A percentile compares a stretch with the other conserved stretches of the same genome.
Conservation (phyloP, 2,888 invertebrate genomes). For the Orchesellides sinensis region DNA sequence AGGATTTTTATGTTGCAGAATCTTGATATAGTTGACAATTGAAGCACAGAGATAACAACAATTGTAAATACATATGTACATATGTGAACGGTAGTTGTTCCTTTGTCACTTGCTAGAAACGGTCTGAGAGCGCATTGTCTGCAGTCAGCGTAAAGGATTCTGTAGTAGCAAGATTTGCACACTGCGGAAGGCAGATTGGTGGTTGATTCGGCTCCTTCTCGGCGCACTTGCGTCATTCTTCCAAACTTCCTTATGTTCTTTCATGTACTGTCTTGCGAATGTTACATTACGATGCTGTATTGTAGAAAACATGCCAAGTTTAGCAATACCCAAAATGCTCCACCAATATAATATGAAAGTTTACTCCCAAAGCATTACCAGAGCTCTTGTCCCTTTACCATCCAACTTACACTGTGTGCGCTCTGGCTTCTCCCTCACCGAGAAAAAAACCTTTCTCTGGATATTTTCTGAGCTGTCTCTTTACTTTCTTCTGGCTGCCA, state of each 20-base stretch:
- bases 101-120: slow-evolving; percentile 60
- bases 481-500: slow-evolving; percentile 6
- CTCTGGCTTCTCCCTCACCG: slow-evolving; percentile 27
- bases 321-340: slow-evolving; percentile 34
- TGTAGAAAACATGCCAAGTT: slow-evolving; percentile 5
- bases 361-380: slow-evolving; percentile 23
- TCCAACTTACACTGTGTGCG: no score
- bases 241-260: slow-evolving; percentile 65
- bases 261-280: slow-evolving; percentile 18
- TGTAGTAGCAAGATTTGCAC: slow-evolving; percentile 67
- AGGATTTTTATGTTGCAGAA: slow-evolving; percentile 5
- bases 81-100: slow-evolving; percentile 51
- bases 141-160: slow-evolving; percentile 69
- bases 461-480: neutral
- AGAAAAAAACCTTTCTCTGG: slow-evolving; percentile 39
- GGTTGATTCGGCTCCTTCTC: slow-evolving; percentile 59
- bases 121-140: slow-evolving; percentile 72
- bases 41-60: slow-evolving; percentile 18
- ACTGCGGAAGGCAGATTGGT: slow-evolving; percentile 73
- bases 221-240: slow-evolving; percentile 75
- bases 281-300: neutral
- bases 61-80: slow-evolving; percentile 15
- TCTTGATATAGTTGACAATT: slow-evolving; percentile 1
- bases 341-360: slow-evolving; percentile 23
- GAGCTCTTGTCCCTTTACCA: no score